Percentiles rank a stretch among this genome's conserved stretches.
Conservation (phyloP, 2,888 invertebrate genomes). For the Timema cristinae region DNA sequence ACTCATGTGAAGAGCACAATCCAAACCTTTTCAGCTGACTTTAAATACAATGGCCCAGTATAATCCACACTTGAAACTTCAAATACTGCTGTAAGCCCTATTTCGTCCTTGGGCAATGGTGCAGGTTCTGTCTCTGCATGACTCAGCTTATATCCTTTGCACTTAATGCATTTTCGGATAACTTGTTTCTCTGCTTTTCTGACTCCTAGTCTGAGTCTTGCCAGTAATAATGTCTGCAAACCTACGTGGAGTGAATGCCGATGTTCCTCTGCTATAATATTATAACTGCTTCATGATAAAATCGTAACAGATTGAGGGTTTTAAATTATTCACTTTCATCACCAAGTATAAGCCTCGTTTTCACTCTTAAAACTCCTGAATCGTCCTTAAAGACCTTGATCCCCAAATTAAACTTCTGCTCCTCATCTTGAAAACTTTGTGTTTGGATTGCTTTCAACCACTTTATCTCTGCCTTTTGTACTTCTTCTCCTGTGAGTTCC, state of each 20-base stretch:
- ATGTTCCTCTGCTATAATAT: neutral
- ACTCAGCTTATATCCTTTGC: no score
- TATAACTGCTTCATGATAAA: neutral
- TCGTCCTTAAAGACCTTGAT: neutral
- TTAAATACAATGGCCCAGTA: neutral
- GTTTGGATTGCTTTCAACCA: neutral
- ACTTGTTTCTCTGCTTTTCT: neutral
- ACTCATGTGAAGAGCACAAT: neutral
- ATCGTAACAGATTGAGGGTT: neutral
- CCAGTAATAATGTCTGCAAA: neutral
- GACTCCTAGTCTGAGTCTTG: neutral
- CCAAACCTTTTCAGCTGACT: neutral
- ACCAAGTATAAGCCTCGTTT: neutral
- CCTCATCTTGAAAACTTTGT: neutral
- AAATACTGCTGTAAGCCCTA: no score
- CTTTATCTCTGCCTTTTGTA: neutral
- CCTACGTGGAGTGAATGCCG: neutral
- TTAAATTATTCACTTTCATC: neutral
- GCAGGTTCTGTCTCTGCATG: no score
- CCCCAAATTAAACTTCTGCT: no score
- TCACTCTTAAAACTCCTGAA: neutral
- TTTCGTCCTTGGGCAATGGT: no score
- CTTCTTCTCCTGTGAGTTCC: neutral
- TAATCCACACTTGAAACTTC: no score
- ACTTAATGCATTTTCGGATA: neutral